Evolutionary conservation across 2,113 vertebrate species (phyloP).

Genomic region (Stegastes partitus): DNA sequence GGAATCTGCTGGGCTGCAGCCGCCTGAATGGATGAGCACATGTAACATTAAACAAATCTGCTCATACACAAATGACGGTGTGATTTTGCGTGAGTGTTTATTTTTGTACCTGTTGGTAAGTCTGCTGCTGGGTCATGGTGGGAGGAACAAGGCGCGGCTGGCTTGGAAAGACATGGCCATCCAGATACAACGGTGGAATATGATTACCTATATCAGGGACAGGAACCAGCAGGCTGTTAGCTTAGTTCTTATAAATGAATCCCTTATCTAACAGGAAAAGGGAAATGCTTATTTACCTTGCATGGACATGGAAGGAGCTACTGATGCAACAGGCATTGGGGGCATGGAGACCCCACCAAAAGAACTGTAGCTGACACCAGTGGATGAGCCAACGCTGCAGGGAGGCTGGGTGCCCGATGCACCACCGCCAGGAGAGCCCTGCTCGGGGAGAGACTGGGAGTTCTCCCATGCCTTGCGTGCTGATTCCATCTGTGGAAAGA

Average conservation of each 20-base stretch:
- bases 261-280: neutral
- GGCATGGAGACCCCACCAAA: constrained; percentile 98
- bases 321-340: constrained; percentile 97
- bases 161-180: constrained; percentile 95
- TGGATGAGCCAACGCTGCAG: constrained; percentile 93
- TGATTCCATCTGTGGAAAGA: constrained; percentile 92
- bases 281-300: constrained; percentile 88
- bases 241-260: neutral
- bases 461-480: constrained; percentile 99
- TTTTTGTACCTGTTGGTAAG: constrained; percentile 92
- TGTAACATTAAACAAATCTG: constrained; percentile 7
- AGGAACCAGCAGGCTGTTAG: neutral
- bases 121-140: constrained; percentile 96
- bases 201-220: constrained; percentile 89
- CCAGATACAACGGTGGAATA: constrained; percentile 95
- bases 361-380: constrained; percentile 95
- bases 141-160: constrained; percentile 96
- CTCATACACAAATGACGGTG: neutral
- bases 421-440: constrained; percentile 90
- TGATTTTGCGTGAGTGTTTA: no score
- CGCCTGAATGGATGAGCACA: constrained; percentile 82
- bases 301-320: constrained; percentile 97
- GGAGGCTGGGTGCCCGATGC: constrained; percentile 91
- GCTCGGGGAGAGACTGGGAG: constrained; percentile 96
- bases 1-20: constrained; percentile 98